Evolutionary conservation across 2,797 vertebrate species (phyloP), one percentile per base, ranked within the genome.

Genomic region (Australoheros facetus): DNA sequence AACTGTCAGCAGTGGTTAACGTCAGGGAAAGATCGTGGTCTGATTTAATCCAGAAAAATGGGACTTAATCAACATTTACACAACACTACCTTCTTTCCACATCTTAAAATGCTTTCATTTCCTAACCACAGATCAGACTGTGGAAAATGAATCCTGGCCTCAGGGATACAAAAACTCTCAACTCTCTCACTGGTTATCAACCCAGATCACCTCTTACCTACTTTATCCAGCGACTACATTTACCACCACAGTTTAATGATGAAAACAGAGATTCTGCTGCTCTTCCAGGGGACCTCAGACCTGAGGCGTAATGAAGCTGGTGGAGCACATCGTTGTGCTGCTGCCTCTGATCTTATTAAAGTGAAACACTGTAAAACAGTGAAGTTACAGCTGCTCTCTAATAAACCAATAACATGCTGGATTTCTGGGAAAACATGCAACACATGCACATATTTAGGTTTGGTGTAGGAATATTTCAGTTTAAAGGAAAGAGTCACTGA

Each of bases 231-330:
- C 21, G 3, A 14, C 37, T 23, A 2, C 21, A 16, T 23, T 64
- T 0, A 14, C 37, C 39, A 14, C 13, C 30, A 0, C 2, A 4
- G 34, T 42, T n/a, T 9, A 62, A 62, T 0, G 0, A 14, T 26
- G 7, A 64, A 23, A 45, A 17, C 37, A 42, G 37, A 16, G 14
- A 42, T 34, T 64, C 60, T 64, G 30, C 57, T 58, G 37, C 37
- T 64, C 37, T n/a, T 42, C 60, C 26, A 16, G 21, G 34, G 37
- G 26, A 64, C 14, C 17, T 64, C 21, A 17, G 14, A 14, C 0
- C 34, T 0, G 14, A 45, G 37, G 5, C 42, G 21, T 45, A 23
- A 17, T 45, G 21, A 64, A 64, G 42, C 12, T 45, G 42, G 42
- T 14, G 42, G 12, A 45, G 60, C 37, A 64, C 21, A 37, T 42